Conservation (phyloP, 1,140 invertebrate genomes). For the Eulimnadia texana region DNA sequence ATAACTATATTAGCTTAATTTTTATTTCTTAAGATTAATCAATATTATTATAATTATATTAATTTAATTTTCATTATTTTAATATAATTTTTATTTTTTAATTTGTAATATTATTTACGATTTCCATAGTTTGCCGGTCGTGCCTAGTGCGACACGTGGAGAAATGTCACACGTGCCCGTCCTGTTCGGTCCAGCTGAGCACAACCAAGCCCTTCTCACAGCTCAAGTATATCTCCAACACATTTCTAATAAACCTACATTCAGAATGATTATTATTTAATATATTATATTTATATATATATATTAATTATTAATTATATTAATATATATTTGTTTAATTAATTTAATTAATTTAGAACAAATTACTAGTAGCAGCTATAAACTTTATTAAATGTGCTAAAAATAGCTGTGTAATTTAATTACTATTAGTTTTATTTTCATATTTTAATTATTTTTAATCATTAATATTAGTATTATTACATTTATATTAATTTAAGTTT, state of each 20-base stretch:
- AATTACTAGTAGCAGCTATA: too few species aligned
- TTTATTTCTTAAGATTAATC: background rate
- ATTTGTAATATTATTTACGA: background rate
- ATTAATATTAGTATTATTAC: background rate
- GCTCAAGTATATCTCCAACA: too few species aligned
- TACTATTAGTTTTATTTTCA: background rate
- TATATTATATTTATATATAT: background rate
- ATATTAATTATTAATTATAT: background rate
- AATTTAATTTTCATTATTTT: too few species aligned
- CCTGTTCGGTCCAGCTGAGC: constrained; percentile 34
- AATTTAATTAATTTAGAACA: too few species aligned
- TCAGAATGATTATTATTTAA: constrained; percentile 17
- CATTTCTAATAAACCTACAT: too few species aligned
- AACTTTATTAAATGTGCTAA: too few species aligned
- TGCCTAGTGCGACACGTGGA: constrained; percentile 37
- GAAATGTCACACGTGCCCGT: constrained; percentile 34
- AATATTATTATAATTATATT: too few species aligned
- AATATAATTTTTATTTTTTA: too few species aligned
- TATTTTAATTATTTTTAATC: background rate
- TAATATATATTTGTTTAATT: too few species aligned
- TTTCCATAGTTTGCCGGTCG: constrained; percentile 33
- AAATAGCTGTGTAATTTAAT: too few species aligned
- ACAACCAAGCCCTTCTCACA: constrained; percentile 35
- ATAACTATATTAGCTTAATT: background rate
- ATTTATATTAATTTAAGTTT: too few species aligned